Evolutionary conservation across 2,888 invertebrate genomes (phyloP), one percentile per base, ranked within the genome.

Genomic region (Tachystola acroxantha): DNA sequence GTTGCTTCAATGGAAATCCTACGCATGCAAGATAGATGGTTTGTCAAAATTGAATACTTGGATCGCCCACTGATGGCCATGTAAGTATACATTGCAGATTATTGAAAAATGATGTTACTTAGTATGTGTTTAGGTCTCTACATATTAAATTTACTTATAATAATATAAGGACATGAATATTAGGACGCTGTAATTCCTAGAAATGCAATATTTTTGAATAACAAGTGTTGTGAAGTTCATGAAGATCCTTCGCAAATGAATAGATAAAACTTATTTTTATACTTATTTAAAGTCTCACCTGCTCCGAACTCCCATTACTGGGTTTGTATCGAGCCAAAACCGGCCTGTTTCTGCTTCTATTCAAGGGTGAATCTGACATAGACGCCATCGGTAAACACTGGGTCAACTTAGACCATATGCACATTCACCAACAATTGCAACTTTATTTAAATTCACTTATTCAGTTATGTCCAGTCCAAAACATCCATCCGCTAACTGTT

Each of bases 261-360:
- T n/a, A n/a, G n/a, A n/a, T n/a, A n/a, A n/a, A n/a, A n/a, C n/a
- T n/a, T n/a, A n/a, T n/a, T n/a, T n/a, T n/a, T n/a, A n/a, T n/a
- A n/a, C n/a, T n/a, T n/a, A n/a, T n/a, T n/a, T 20, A 10, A 20
- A 32, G 5, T n/a, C 75, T 76, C 55, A 84, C 85, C 76, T 85
- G 72, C 24, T 84, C 84, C 10, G 60, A 48, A 45, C 54, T 51
- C 31, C 48, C 61, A 42, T 55, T 53, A 47, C 61, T 57, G 5
- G 79, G 81, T 44, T 70, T 78, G 53, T 84, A 86, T 14, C 86
- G 80, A 42, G 84, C 70, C 51, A 86, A 46, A 34, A 86, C 86
- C 34, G 86, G 86, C 46, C 81, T 75, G 54, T 64, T 71, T 44
- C 85, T 73, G 32, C 79, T 59, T 47, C 85, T 72, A 53, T 61